Conservation (phyloP, 2,888 invertebrate species). For the Caenorhabditis japonica region DNA sequence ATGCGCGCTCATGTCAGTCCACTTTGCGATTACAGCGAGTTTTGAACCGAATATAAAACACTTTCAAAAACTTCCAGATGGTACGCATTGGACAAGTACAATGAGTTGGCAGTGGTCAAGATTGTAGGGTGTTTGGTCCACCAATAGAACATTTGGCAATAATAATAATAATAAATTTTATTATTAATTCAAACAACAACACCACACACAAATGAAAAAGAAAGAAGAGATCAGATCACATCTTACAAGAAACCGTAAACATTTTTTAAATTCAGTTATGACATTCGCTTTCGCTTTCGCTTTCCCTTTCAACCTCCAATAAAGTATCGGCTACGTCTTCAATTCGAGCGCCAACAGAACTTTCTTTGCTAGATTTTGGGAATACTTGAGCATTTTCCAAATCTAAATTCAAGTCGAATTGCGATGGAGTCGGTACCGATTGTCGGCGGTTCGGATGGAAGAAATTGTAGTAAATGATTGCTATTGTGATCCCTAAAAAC, state of each 20-base stretch:
- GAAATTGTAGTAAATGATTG: slow-evolving; percentile 62
- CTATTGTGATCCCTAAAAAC: slow-evolving; percentile 54
- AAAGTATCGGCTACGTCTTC: no score
- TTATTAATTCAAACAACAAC: no score
- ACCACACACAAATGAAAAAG: neutral
- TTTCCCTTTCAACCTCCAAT: no score
- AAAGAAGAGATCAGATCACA: no score
- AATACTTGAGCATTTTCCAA: neutral
- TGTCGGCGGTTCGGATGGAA: slow-evolving; percentile 64
- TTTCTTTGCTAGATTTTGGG: no score
- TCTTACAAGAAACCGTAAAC: no score
- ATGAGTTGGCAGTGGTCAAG: neutral
- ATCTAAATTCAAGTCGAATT: neutral
- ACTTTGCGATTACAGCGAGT: neutral
- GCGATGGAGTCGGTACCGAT: neutral
- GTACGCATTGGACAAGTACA: slow-evolving; percentile 19
- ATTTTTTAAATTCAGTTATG: no score
- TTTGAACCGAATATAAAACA: neutral
- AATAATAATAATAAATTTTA: no score
- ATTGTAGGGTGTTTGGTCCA: neutral
- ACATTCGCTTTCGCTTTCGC: no score
- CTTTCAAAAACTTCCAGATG: slow-evolving; percentile 23
- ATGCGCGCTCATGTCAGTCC: no score
- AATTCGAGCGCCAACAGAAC: neutral
- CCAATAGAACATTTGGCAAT: neutral